Conservation (phyloP, 30 jellyfish, hydroid and myxozoan species). For the Chrysaora quinquecirrha region DNA sequence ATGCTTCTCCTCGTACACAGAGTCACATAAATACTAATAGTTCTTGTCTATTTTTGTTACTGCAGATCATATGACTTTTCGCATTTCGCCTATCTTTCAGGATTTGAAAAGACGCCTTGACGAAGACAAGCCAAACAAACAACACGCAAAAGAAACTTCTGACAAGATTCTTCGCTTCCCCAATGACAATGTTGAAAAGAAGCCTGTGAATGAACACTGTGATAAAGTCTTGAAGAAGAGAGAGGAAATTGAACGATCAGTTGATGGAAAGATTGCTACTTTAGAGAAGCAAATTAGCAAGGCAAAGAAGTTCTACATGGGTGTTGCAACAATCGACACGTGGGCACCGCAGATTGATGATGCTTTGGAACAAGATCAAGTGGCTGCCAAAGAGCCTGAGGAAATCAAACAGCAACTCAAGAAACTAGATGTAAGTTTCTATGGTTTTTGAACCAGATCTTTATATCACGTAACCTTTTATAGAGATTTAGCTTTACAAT, state of each 20-base stretch:
- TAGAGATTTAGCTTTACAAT: no score
- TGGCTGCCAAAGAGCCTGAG: conserved; percentile 61
- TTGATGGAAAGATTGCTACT: conserved; percentile 37
- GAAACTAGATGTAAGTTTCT: conserved; percentile 71
- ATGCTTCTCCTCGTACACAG: no score
- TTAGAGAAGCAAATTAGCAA: conserved; percentile 64
- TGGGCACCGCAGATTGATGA: conserved; percentile 81
- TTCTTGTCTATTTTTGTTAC: no score
- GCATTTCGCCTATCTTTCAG: no score
- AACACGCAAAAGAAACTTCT: conserved; percentile 22
- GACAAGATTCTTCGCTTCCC: conserved; percentile 38
- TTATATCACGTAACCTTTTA: no score
- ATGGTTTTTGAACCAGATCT: no score
- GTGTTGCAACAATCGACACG: conserved; percentile 49
- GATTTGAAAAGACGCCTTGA: conserved; percentile 58
- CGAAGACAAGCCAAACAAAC: conserved; percentile 42
- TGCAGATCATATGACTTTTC: no score
- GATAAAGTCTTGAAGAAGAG: conserved; percentile 53
- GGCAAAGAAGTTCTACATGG: conserved; percentile 64
- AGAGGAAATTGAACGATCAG: conserved; percentile 51
- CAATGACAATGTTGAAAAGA: conserved; percentile 56
- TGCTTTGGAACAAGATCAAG: conserved; percentile 45
- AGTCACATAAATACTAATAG: no score
- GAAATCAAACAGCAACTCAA: conserved; percentile 65
- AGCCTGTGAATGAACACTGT: conserved; percentile 70